Percentiles rank a stretch among this genome's conserved stretches.
Conservation (phyloP, 2,797 vertebrate genomes). For the Acanthornis magna region DNA sequence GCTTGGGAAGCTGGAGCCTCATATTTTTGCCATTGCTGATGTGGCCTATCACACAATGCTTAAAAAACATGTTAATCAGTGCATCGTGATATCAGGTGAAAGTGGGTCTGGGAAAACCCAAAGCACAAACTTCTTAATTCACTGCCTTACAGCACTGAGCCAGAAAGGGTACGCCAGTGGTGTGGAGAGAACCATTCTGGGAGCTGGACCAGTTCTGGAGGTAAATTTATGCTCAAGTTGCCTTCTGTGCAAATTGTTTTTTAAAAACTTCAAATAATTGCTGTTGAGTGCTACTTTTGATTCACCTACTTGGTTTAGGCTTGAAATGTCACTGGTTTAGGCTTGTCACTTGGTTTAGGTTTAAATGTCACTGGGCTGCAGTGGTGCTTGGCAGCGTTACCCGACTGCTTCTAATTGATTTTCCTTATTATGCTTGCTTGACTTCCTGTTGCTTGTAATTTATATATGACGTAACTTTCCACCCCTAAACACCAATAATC, state of each 20-base stretch:
- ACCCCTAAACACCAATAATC: background rate
- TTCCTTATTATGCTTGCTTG: background rate
- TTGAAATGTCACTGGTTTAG: background rate
- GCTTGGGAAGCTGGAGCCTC: slow-evolving; percentile 94
- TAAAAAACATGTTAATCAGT: slow-evolving; percentile 91
- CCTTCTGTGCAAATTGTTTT: background rate
- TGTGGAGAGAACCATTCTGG: slow-evolving; percentile 96
- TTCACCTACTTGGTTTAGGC: background rate
- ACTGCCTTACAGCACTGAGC: slow-evolving; percentile 95
- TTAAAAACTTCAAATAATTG: background rate
- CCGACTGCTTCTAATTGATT: background rate
- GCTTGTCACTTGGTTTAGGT: background rate
- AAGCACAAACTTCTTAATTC: slow-evolving; percentile 98
- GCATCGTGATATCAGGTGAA: slow-evolving; percentile 98
- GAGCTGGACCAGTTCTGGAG: slow-evolving; percentile 96
- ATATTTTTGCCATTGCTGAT: slow-evolving; percentile 97
- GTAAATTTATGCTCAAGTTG: slow-evolving; percentile 72
- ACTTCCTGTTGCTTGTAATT: slow-evolving; percentile 40
- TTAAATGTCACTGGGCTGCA: background rate
- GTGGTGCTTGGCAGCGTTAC: background rate
- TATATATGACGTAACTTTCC: background rate
- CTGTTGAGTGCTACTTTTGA: background rate
- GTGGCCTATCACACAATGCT: slow-evolving; percentile 98
- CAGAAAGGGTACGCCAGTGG: slow-evolving; percentile 98
- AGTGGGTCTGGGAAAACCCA: slow-evolving; percentile 98